phyloP scores from a whole-genome alignment of 2,888 invertebrate species.

The Acanthosepion lycidas region DNA sequence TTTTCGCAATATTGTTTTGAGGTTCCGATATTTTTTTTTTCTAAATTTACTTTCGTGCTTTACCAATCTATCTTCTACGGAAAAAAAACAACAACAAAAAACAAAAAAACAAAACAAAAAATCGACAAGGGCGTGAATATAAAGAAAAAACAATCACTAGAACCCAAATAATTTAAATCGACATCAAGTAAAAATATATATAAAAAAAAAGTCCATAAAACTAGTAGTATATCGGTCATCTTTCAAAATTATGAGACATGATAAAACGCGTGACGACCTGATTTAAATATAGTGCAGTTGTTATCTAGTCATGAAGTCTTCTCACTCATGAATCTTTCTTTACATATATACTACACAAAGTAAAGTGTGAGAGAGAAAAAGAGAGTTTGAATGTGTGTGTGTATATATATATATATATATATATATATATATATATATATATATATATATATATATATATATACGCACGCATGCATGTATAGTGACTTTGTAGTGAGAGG shows the following conservation, averaged over 20 bases:
- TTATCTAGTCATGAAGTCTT: too few relatives aligned
- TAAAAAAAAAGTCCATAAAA: neutral
- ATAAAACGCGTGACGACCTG: constrained; percentile 23
- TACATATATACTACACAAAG: neutral
- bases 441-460: too few relatives aligned
- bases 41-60: neutral
- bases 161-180: neutral
- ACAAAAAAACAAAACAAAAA: too few relatives aligned
- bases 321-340: too few relatives aligned
- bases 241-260: constrained; percentile 18
- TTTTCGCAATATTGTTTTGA: neutral
- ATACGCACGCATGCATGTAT: neutral
- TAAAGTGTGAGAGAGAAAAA: neutral
- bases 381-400: neutral
- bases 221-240: neutral
- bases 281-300: neutral
- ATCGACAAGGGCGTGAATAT: too few relatives aligned
- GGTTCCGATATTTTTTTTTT: neutral
- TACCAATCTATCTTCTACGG: neutral
- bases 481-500: too few relatives aligned
- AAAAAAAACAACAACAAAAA: too few relatives aligned
- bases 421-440: too few relatives aligned
- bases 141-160: too few relatives aligned
- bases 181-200: neutral
- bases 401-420: neutral